Evolutionary conservation across 53 echinoderm and acorn worm genomes (phyloP), one percentile per base, ranked within the genome.

Genomic region (Holothuria leucospilota): DNA sequence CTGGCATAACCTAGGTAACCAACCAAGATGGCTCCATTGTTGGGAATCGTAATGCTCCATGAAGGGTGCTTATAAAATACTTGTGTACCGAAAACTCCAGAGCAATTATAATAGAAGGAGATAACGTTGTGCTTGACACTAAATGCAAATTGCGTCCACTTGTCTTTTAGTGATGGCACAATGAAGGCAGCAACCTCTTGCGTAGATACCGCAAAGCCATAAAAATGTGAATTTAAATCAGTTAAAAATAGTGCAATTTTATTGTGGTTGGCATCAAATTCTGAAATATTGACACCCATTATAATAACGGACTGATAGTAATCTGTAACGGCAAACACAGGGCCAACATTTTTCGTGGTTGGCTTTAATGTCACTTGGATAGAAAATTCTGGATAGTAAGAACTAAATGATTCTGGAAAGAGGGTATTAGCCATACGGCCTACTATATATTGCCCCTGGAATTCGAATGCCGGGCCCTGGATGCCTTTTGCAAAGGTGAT

Each of bases 311-410:
- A 64, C 67, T 99, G 99, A 29, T 71, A 77, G 9, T 72, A 68
- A 68, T 94, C 92, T 0, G 95, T 93, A 18, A 99, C 87, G 0
- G 88, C 92, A 65, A 99, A 91, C 15, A 99, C 66, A 0, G 99
- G 90, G 18, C 99, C 99, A 21, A 90, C 91, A 58, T 94, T 58
- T 38, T 90, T 90, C 4, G 87, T 69, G 27, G 90, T 85, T 5
- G 99, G 99, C 84, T 92, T 92, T 46, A 99, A 34, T 26, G 91
- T 87, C 78, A 90, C 90, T 83, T 90, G 77, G 81, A 99, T 90
- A 78, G 99, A 90, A 77, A 99, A 99, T 29, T 99, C 94, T 2
- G 89, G 77, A 71, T 90, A 99, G 70, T 42, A 63, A 9, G 65
- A 39, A 2, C 91, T 85, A 87, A 94, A 94, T 39, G 91, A 78